Evolutionary conservation across 2,797 vertebrate genomes (phyloP).

Genomic region (Trachops cirrhosus): DNA sequence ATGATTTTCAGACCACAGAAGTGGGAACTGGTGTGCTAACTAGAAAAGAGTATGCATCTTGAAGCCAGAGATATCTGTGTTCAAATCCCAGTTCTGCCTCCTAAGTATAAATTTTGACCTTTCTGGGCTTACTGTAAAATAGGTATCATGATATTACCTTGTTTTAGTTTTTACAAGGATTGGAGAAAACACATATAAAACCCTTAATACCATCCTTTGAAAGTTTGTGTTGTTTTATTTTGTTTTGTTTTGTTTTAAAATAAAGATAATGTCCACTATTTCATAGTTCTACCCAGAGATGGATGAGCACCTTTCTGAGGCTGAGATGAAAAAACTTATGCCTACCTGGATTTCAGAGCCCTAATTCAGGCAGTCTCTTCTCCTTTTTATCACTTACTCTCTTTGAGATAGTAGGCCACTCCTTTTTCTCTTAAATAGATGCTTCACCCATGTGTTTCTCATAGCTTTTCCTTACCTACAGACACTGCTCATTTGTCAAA

Average conservation of each 20-base stretch:
- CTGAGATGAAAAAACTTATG: neutral
- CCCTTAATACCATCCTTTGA: neutral
- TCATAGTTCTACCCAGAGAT: neutral
- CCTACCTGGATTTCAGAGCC: neutral
- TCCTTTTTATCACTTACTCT: constrained; percentile 38
- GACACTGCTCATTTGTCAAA: neutral
- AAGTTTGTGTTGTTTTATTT: constrained; percentile 12
- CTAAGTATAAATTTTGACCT: neutral
- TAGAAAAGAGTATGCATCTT: neutral
- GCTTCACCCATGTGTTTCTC: constrained; percentile 35
- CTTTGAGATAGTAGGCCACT: constrained; percentile 39
- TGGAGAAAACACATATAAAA: neutral
- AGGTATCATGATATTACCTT: neutral
- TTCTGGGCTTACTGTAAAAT: neutral
- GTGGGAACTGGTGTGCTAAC: neutral
- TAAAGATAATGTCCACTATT: neutral
- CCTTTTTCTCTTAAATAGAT: constrained; percentile 44
- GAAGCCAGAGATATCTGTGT: neutral
- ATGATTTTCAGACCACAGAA: neutral
- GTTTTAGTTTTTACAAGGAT: neutral
- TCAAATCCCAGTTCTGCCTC: neutral
- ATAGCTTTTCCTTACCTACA: neutral
- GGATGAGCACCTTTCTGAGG: neutral
- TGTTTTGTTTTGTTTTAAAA: constrained; percentile 30
- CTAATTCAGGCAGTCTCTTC: neutral